Base-by-base conservation (phyloP, 2,888 invertebrate genomes). In the Mythimna pallens region DNA sequence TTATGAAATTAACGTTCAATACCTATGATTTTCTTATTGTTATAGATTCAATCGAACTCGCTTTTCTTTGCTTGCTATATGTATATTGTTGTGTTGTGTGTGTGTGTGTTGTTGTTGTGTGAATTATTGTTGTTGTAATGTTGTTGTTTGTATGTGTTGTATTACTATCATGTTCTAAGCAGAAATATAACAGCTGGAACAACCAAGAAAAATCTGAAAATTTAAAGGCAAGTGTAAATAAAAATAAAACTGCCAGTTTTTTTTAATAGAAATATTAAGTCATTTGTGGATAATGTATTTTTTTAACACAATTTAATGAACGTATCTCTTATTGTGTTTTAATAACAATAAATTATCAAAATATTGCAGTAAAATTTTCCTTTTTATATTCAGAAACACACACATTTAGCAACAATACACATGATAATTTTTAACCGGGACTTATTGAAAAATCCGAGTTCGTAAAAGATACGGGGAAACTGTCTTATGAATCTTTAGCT, bases 331-430 rank as follows among this genome's bases (percentile, higher is more conserved):
- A 57, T 57, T 62, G 47, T n/a, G 36, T 66, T 62, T 14, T 30
- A 8, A 36, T 34, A 55, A 25, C n/a, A 74, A 66, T 66, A 10
- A 30, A 30, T 2, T 30, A 65, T 65, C 25, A n/a, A 50, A 61
- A 50, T 59, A 7, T 50, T 20, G 3, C 50, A 30, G n/a, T 40
- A 43, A 3, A 47, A 10, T 50, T 40, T 10, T 78, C 10, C 25
- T 54, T 73, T 34, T 9, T 5, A 57, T 55, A 57, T n/a, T 34
- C 8, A 65, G 30, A 63, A 43, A 25, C 47, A 78, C 14, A 78
- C 14, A 43, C 12, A 36, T 43, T 12, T 43, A 10, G 3, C 43
- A 43, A 43, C 43, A 43, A 43, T 43, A 43, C 5, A 43, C 22
- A 17, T 2, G 55, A 14, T 17, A 12, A 30, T 30, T 20, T n/a